A percentile compares a stretch with the other conserved stretches of the same genome.
Conservation (phyloP, 2,888 invertebrate species). For the Drepana falcataria region DNA sequence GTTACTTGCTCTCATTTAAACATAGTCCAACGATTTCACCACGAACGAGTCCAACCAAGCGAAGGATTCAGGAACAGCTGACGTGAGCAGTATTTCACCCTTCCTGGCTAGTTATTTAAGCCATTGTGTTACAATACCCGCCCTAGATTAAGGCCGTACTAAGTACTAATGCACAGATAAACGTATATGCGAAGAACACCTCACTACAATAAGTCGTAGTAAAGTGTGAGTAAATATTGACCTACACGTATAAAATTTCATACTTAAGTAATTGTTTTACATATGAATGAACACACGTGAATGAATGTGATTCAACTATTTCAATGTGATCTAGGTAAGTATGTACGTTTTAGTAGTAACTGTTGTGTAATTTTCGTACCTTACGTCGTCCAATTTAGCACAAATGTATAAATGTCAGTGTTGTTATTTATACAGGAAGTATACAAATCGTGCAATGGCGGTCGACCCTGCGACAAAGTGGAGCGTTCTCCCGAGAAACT, state of each 20-base stretch:
- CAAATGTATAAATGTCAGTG: too few species aligned
- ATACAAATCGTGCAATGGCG: constrained; percentile 38
- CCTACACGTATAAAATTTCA: constrained; percentile 30
- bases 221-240: constrained; percentile 34
- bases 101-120: constrained; percentile 25
- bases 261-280: constrained; percentile 29
- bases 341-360: too few species aligned
- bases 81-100: constrained; percentile 40
- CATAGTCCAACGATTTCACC: too few species aligned
- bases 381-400: too few species aligned
- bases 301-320: constrained; percentile 8
- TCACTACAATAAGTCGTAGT: constrained; percentile 28
- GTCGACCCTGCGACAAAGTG: constrained; percentile 40
- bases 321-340: constrained; percentile 3
- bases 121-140: too few species aligned
- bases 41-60: constrained; percentile 24
- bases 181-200: constrained; percentile 30
- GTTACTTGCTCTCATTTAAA: constrained; percentile 20
- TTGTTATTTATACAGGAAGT: constrained; percentile 11
- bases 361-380: too few species aligned
- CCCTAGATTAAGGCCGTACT: too few species aligned
- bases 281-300: constrained; percentile 21
- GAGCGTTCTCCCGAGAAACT: constrained; percentile 54
- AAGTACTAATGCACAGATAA: constrained; percentile 19
- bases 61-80: constrained; percentile 39